Base-by-base conservation (phyloP, 1,140 invertebrate species). In the Calosoma granatense region DNA sequence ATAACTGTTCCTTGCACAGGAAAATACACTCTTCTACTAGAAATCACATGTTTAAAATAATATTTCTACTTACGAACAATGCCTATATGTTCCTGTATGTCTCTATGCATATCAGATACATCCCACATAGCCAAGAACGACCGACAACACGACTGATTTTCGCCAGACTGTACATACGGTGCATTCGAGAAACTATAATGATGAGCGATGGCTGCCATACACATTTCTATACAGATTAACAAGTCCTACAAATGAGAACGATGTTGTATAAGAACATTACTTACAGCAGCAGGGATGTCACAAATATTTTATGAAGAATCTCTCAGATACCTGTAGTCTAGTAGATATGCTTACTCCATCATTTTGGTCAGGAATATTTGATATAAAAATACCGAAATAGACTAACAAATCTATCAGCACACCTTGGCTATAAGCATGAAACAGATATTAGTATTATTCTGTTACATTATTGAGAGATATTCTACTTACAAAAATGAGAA, bases 181-280 rank as follows among this genome's bases (percentile, higher is more conserved):
- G 87, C 85, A 71, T 95, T 88, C 20, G 92, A 92, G 70, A 97
- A 98, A 60, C 91, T 92, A 72, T 90, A 97, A 68, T 94, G 91
- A 76, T 97, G 94, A 1, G 92, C 94, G 12, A 97, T 83, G 0
- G 94, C 90, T 9, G 94, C 94, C 61, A 97, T 69, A 69, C 97
- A 96, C 94, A 98, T 98, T 76, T 98, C 94, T 65, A 97, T 93
- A 66, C 94, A 98, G 57, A 98, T 94, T 51, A 94, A 75, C 72
- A 97, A 96, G 76, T 97, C 91, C 85, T 94, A 73, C 51, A 76
- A 74, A 60, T 56, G 65, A 47, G 17, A 47, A n/a, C n/a, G n/a
- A n/a, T n/a, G n/a, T n/a, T 47, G 17, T 12, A 47, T 47, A 12
- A 36, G 6, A 36, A 36, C 17, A 47, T 4, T 47, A 47, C 17